Percentiles rank a stretch among this genome's conserved stretches.
Conservation (phyloP, 2,113 vertebrate genomes). For the Hippopotamus amphibius region DNA sequence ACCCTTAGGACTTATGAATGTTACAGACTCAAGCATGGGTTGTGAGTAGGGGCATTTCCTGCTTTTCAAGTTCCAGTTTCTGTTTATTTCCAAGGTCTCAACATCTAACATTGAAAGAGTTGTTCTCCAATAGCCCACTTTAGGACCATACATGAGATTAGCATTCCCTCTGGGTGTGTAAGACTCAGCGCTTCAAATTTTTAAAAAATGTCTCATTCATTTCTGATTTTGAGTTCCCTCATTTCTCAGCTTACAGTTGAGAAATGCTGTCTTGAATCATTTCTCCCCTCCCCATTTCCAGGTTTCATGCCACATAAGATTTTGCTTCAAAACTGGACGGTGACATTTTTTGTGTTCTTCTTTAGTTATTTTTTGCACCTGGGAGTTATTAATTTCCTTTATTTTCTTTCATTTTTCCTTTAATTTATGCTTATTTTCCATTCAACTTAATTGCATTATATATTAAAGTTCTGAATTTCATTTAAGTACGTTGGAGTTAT, state of each 20-base stretch:
- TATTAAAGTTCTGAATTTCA: conserved; percentile 55
- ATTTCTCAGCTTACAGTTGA: not conserved
- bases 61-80: not conserved
- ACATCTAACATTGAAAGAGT: not conserved
- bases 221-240: not conserved
- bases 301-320: not conserved
- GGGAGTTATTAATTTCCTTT: not conserved
- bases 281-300: not conserved
- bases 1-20: not conserved
- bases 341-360: not conserved
- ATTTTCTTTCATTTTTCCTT: not conserved
- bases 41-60: not conserved
- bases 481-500: not conserved
- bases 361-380: not conserved
- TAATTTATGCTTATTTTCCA: conserved; percentile 7
- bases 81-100: not conserved
- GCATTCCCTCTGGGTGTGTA: not conserved
- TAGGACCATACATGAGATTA: not conserved
- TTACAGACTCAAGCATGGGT: not conserved
- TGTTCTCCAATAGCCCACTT: not conserved
- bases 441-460: not conserved
- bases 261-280: not conserved
- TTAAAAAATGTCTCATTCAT: not conserved
- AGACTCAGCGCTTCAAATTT: not conserved
- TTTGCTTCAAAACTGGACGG: not conserved